Evolutionary conservation across 2,888 invertebrate genomes (phyloP), one percentile per base, ranked within the genome.

Genomic region (Meta bourneti): DNA sequence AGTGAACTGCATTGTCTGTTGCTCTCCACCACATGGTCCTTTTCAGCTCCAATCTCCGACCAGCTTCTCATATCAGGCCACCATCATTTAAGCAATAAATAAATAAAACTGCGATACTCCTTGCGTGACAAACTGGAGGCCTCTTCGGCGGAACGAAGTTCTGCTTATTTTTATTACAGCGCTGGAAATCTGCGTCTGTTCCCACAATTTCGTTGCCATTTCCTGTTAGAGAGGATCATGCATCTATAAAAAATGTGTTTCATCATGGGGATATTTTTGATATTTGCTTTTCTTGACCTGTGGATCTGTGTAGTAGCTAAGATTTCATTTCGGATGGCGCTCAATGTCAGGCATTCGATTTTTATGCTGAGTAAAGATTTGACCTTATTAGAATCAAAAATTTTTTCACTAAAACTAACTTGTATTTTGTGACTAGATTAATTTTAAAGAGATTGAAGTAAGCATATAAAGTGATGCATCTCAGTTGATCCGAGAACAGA

Each of bases 81-180:
- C 34, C 34, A 34, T 34, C 34, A 34, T 34, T 34, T 34, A 34
- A 34, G 75, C 34, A 48, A 75, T 13, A 78, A 49, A 48, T 16
- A 49, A 51, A 52, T 19, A 78, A 19, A 7, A 20, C 9, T n/a
- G 9, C 19, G 78, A 78, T 52, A 51, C 19, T 51, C 52, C 52
- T 78, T 78, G 78, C 78, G 78, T 78, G 78, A 78, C 78, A 49
- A 19, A 52, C 16, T 6, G 4, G 13, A 16, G 75, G 16, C 16
- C 16, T 11, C 69, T 69, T 69, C 69, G n/a, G n/a, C 16, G 72
- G 72, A 72, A 72, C 19, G 19, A 72, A 34, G 19, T 19, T 72
- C n/a, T 1, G 34, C 34, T 34, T 19, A 9, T 72, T 72, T 72
- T 72, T 72, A 7, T 72, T 72, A 34, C 61, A 16, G 61, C 61